A percentile compares a stretch with the other conserved stretches of the same genome.
Conservation (phyloP, 1,140 invertebrate species). For the Penaeus vannamei region DNA sequence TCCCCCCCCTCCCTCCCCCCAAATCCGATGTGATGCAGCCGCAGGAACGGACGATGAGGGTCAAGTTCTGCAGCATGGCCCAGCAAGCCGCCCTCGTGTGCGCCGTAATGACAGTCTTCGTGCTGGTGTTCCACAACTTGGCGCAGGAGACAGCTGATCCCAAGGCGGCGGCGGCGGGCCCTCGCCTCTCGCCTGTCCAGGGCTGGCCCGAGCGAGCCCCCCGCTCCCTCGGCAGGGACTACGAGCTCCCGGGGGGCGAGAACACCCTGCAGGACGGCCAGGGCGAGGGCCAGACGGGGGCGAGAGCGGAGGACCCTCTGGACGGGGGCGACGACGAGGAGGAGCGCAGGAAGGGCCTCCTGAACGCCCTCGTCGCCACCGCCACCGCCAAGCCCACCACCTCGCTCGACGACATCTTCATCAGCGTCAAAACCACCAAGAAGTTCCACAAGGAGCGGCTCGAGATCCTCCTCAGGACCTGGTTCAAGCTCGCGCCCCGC, state of each 20-base stretch:
- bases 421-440: constrained; percentile 94
- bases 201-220: constrained; percentile 69
- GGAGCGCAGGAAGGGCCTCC: constrained; percentile 58
- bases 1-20: too few species aligned
- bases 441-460: constrained; percentile 87
- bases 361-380: constrained; percentile 65
- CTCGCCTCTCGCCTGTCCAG: constrained; percentile 22
- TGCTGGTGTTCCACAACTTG: constrained; percentile 50
- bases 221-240: constrained; percentile 66
- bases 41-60: constrained; percentile 49
- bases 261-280: constrained; percentile 68
- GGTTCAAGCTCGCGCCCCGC: constrained; percentile 91
- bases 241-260: constrained; percentile 57
- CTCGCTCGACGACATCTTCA: constrained; percentile 88
- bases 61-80: constrained; percentile 48
- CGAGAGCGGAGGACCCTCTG: background rate
- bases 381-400: constrained; percentile 80
- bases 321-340: constrained; percentile 70
- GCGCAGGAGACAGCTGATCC: constrained; percentile 4
- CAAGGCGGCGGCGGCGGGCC: background rate
- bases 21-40: constrained; percentile 30
- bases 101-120: constrained; percentile 35
- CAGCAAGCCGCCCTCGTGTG: constrained; percentile 43
- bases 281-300: constrained; percentile 69
- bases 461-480: constrained; percentile 90